These are phyloP conservation scores for Peromyscus polionotus DNA, from an alignment of 2,113 vertebrate species.

Conservation along the genomic window DNA sequence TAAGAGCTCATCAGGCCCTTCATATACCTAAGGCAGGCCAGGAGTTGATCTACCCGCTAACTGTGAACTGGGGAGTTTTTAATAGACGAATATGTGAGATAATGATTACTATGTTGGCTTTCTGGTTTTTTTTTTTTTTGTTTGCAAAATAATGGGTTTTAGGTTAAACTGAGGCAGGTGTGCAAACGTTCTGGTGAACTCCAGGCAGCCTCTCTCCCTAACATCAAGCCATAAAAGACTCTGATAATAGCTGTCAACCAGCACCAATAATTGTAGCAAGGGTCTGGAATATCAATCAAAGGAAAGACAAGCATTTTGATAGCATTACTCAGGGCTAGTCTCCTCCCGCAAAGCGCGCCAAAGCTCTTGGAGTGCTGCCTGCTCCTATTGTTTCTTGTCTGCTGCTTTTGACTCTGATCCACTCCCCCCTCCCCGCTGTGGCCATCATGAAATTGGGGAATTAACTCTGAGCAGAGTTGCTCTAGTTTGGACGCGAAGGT, in stretches of 20 bases:
- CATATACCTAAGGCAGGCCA: neutral
- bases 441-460: slow-evolving; percentile 85
- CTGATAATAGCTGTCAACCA: slow-evolving; percentile 74
- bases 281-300: slow-evolving; percentile 84
- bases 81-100: slow-evolving; percentile 62
- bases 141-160: slow-evolving; percentile 83
- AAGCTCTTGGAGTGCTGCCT: slow-evolving; percentile 86
- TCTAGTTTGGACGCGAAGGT: slow-evolving; percentile 84
- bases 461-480: slow-evolving; percentile 86
- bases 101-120: slow-evolving; percentile 64
- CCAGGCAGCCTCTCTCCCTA: slow-evolving; percentile 22
- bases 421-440: slow-evolving; percentile 71
- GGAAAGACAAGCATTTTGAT: slow-evolving; percentile 81
- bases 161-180: slow-evolving; percentile 77
- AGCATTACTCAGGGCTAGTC: slow-evolving; percentile 80
- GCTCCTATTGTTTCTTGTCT: slow-evolving; percentile 83
- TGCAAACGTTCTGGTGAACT: slow-evolving; percentile 73
- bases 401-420: slow-evolving; percentile 83
- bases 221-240: slow-evolving; percentile 65
- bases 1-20: neutral
- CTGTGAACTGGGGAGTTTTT: slow-evolving; percentile 21
- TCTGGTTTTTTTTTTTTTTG: slow-evolving; percentile 60
- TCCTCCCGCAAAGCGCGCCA: slow-evolving; percentile 81
- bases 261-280: slow-evolving; percentile 75
- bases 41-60: neutral